These are phyloP conservation scores for Aurelia aurita complex sp. Pacific DNA, from an alignment of 30 jellyfish, hydroid and myxozoan genomes.

Conservation along the genomic window DNA sequence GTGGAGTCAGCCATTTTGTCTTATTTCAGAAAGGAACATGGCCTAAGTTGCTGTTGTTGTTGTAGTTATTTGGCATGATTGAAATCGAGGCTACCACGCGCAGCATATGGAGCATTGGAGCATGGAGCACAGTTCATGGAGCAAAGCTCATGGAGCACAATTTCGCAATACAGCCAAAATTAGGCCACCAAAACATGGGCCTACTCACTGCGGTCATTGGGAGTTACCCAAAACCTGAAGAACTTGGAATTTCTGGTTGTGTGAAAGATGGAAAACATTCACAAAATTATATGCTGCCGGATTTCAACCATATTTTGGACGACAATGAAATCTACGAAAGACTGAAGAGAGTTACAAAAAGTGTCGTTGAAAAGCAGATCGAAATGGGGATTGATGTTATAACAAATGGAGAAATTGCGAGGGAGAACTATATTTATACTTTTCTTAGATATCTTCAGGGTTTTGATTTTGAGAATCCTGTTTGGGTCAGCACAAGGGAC, in stretches of 20 bases:
- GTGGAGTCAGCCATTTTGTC: slow-evolving; percentile 93
- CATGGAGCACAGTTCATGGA: no score
- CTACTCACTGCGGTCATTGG: slow-evolving; percentile 51
- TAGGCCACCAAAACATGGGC: not conserved
- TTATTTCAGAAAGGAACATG: not conserved
- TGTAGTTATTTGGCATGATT: not conserved
- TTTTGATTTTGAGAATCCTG: no score
- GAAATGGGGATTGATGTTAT: slow-evolving; percentile 49
- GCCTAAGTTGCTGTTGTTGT: slow-evolving; percentile 33
- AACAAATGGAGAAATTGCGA: slow-evolving; percentile 63
- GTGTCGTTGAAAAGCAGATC: not conserved
- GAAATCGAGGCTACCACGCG: not conserved
- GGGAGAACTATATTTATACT: slow-evolving; percentile 39
- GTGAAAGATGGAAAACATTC: slow-evolving; percentile 47
- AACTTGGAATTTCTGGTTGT: slow-evolving; percentile 47
- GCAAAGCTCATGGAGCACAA: no score
- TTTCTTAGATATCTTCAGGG: slow-evolving; percentile 1
- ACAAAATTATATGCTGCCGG: slow-evolving; percentile 10
- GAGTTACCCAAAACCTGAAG: slow-evolving; percentile 69
- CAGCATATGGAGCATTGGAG: no score
- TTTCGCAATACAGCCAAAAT: no score
- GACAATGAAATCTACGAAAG: no score
- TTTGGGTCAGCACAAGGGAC: slow-evolving; percentile 1
- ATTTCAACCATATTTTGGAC: slow-evolving; percentile 36
- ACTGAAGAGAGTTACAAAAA: no score